These are phyloP conservation scores for Meloidogyne exigua DNA, from an alignment of 1,140 invertebrate genomes.

Conservation along the genomic window DNA sequence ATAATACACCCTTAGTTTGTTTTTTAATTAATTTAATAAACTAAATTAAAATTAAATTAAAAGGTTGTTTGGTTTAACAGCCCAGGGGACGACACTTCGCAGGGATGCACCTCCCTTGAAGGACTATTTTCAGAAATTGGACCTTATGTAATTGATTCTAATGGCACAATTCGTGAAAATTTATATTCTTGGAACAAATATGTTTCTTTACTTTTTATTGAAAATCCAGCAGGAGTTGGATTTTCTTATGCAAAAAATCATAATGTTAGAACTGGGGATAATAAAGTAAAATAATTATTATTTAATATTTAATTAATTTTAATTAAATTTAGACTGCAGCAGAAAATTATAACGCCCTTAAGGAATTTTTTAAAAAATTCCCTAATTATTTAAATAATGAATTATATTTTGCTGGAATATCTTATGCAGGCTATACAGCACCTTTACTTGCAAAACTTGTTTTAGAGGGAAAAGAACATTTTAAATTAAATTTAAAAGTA, in stretches of 20 bases:
- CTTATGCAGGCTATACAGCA: conserved; percentile 65
- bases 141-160: conserved; percentile 65
- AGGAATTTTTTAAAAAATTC: conserved; percentile 67
- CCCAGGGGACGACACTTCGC: conserved; percentile 53
- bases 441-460: conserved; percentile 66
- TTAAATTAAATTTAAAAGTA: conserved; percentile 23
- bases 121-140: conserved; percentile 68
- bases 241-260: conserved; percentile 31
- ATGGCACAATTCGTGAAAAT: conserved; percentile 64
- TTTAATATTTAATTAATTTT: conserved; percentile 16
- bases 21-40: conserved; percentile 49
- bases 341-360: conserved; percentile 66
- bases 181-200: conserved; percentile 61
- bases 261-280: conserved; percentile 28
- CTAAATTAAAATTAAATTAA: neutral
- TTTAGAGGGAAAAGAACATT: conserved; percentile 35
- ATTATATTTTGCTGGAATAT: conserved; percentile 67
- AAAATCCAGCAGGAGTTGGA: conserved; percentile 48
- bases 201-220: conserved; percentile 51
- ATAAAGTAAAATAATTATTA: conserved; percentile 11
- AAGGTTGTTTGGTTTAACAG: conserved; percentile 69
- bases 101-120: conserved; percentile 68
- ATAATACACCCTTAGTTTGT: conserved; percentile 65
- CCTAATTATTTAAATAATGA: conserved; percentile 65
- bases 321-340: conserved; percentile 50